phyloP scores from a whole-genome alignment of 1,140 invertebrate genomes.

The Solenopsis invicta region DNA sequence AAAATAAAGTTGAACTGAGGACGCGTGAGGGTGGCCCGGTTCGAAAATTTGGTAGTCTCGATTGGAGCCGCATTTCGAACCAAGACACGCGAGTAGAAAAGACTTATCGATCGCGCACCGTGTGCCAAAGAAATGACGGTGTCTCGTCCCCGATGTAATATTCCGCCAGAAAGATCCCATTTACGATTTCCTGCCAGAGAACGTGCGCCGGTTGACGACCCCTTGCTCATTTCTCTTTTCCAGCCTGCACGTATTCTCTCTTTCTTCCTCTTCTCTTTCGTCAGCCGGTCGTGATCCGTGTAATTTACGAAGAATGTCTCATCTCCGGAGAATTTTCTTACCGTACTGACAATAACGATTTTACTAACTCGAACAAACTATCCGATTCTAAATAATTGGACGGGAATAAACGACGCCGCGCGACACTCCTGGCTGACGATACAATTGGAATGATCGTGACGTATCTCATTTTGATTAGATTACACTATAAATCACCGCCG shows the following conservation, averaged over 20 bases:
- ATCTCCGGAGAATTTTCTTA: neutral
- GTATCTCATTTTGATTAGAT: neutral
- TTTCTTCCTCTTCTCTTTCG: neutral
- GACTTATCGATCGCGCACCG: slow-evolving; percentile 78
- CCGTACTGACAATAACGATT: slow-evolving; percentile 3
- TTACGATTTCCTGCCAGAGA: slow-evolving; percentile 62
- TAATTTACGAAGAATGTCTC: slow-evolving; percentile 17
- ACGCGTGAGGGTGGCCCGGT: neutral
- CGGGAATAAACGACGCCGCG: neutral
- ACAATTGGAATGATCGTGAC: neutral
- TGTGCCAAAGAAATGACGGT: slow-evolving; percentile 70
- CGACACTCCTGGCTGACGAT: neutral
- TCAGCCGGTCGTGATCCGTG: neutral
- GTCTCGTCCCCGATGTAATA: slow-evolving; percentile 77
- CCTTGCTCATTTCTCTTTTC: slow-evolving; percentile 16
- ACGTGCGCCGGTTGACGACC: neutral
- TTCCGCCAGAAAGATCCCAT: slow-evolving; percentile 72
- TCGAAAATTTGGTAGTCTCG: neutral
- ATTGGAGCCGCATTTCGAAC: slow-evolving; percentile 1
- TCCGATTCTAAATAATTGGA: neutral
- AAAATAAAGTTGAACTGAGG: neutral
- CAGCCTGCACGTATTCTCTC: neutral
- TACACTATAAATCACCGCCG: slow-evolving; percentile 11
- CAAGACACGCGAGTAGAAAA: slow-evolving; percentile 43
- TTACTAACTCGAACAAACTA: neutral